Conservation (phyloP, 2,113 vertebrate genomes). For the Argyrosomus japonicus region DNA sequence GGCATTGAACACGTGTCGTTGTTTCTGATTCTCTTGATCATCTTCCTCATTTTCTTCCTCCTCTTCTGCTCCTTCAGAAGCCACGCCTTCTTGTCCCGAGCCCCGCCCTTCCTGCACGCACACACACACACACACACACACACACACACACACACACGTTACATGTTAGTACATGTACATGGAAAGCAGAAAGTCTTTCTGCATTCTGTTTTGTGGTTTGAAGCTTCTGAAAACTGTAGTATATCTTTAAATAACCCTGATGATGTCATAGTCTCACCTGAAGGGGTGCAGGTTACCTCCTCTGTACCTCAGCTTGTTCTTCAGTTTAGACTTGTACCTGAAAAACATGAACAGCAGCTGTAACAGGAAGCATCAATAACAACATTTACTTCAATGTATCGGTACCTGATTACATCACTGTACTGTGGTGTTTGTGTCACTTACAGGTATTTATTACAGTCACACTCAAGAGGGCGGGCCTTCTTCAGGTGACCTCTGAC, state of each 20-base stretch:
- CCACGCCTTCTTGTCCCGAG: conserved; percentile 91
- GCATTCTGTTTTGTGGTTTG: too few species aligned
- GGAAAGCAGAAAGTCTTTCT: too few species aligned
- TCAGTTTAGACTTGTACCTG: conserved; percentile 91
- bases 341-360: conserved; percentile 7
- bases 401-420: background rate
- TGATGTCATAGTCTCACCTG: conserved; percentile 81
- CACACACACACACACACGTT: background rate
- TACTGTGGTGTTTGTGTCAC: conserved; percentile 11
- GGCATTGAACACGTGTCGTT: conserved; percentile 84
- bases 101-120: conserved; percentile 85
- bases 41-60: conserved; percentile 95
- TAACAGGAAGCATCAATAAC: background rate
- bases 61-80: conserved; percentile 92
- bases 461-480: conserved; percentile 92
- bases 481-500: conserved; percentile 96
- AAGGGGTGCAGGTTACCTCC: conserved; percentile 89
- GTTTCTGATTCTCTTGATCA: conserved; percentile 93
- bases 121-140: conserved; percentile 2
- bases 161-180: too few species aligned
- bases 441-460: conserved; percentile 91
- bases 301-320: conserved; percentile 89
- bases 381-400: background rate
- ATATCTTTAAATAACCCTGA: too few species aligned
- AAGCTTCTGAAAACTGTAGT: too few species aligned